Base-by-base conservation (phyloP, 2,888 invertebrate species). In the Drymonia ruficornis region DNA sequence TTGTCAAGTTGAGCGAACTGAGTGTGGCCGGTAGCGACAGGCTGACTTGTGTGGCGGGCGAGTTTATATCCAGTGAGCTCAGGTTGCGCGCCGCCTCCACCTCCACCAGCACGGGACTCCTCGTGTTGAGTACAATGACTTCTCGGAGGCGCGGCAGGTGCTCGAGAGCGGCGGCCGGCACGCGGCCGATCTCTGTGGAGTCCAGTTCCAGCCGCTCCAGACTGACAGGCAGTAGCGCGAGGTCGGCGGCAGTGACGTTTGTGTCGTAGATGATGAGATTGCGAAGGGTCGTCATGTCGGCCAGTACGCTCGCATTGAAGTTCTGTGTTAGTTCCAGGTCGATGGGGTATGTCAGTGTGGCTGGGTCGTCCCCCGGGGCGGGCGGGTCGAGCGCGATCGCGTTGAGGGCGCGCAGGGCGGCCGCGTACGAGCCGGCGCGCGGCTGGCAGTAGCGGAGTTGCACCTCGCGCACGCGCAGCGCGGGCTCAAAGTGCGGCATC, bases 11-110 rank as follows among this genome's bases (percentile, higher is more conserved):
- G 5, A 36, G 13, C n/a, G 5, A 1, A 6, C n/a, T 5, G 13
- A 36, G 36, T 5, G 36, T 1, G 36, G 13, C 98, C 52, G 98
- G 97, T 75, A 99, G 91, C 57, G 99, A 99, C 76, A 99, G 94
- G 59, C 99, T 99, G 53, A 98, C 99, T 58, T 98, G 93, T 62
- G 99, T 99, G 93, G 99, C 99, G 13, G 99, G 99, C 40, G 99
- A 99, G 91, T 99, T 99, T 98, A 78, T 94, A 95, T n/a, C 1
- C 36, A 36, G 36, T 7, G n/a, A 36, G n/a, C 36, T 13, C 13
- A 36, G 36, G n/a, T 13, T n/a, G 36, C n/a, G n/a, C 13, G 36
- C 36, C 36, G 36, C 13, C 36, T 36, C 36, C 36, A 36, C 36
- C 36, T 36, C 36, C 3, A 36, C 31, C 31, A 12, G 9, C 31